These are phyloP conservation scores for Neopipo cinnamomea DNA, from an alignment of 2,113 vertebrate species.

Conservation along the genomic window DNA sequence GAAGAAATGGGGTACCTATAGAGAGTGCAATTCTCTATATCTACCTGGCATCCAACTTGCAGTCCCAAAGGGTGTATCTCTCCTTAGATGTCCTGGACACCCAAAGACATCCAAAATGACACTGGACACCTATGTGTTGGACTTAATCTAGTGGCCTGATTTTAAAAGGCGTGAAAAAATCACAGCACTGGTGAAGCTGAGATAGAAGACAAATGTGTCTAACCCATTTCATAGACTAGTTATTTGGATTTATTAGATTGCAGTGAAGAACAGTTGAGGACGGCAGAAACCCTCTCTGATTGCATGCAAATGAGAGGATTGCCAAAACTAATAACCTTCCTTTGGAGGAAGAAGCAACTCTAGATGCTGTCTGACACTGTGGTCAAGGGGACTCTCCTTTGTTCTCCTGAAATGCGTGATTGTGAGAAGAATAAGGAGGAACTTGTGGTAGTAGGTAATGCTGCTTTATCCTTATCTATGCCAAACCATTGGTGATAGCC, in stretches of 20 bases:
- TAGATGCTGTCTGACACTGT: background rate
- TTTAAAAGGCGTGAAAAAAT: background rate
- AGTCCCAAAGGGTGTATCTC: background rate
- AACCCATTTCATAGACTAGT: background rate
- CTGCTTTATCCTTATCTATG: background rate
- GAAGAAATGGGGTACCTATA: background rate
- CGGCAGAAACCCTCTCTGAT: background rate
- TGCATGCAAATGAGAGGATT: background rate
- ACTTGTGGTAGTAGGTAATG: background rate
- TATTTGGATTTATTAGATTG: background rate
- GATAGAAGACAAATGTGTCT: background rate
- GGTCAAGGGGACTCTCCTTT: background rate
- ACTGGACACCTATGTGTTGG: background rate
- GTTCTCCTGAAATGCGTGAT: fast-evolving
- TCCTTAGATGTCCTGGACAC: background rate
- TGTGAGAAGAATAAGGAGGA: background rate
- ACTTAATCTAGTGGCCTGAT: background rate
- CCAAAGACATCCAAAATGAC: background rate
- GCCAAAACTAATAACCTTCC: background rate
- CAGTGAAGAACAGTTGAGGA: background rate
- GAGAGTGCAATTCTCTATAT: background rate
- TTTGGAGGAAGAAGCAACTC: background rate
- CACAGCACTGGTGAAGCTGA: background rate
- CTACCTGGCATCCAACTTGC: background rate
- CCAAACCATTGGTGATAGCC: background rate